Evolutionary conservation across 1,140 invertebrate species (phyloP), one percentile per base, ranked within the genome.

Genomic region (Drosophila santomea): DNA sequence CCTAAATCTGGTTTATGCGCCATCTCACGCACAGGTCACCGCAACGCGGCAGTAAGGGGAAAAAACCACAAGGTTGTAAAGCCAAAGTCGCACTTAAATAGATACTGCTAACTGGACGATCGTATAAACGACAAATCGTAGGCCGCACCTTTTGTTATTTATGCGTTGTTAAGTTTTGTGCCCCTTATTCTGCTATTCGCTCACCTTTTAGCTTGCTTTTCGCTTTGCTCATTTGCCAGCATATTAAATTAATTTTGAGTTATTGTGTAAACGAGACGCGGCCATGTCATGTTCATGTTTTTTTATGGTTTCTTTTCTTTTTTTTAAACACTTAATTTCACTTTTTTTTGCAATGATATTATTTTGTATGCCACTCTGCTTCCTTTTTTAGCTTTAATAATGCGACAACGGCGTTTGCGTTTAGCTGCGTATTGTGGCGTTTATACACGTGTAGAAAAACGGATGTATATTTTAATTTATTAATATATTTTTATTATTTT

Each of bases 191-290:
- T 41, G 10, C 66, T 58, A 72, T 71, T 44, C 68, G 62, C 84
- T 89, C 59, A 89, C 84, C 84, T 89, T 84, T 90, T 89, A 80
- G 69, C 59, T 74, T 74, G 69, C 77, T 78, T 88, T 82, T 77
- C 54, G 79, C 61, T 80, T 82, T 67, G 44, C 76, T 83, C 76
- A 80, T 83, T 84, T 84, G 77, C 80, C 84, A 90, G 75, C 84
- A 89, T 89, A 78, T 89, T 89, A 74, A 88, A 89, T 88, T 88
- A 88, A 78, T 89, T 88, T 76, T 74, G 76, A 89, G 80, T 89
- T 89, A 77, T 88, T 88, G 80, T 88, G 85, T 84, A 88, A 88
- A 89, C 80, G 84, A 84, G 80, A 80, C 84, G 80, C 67, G 76
- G 77, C 61, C 67, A 86, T 86, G 83, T 79, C 83, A 83, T 83